Evolutionary conservation across 2,888 invertebrate species (phyloP).

Genomic region (Oxytorus armatus): DNA sequence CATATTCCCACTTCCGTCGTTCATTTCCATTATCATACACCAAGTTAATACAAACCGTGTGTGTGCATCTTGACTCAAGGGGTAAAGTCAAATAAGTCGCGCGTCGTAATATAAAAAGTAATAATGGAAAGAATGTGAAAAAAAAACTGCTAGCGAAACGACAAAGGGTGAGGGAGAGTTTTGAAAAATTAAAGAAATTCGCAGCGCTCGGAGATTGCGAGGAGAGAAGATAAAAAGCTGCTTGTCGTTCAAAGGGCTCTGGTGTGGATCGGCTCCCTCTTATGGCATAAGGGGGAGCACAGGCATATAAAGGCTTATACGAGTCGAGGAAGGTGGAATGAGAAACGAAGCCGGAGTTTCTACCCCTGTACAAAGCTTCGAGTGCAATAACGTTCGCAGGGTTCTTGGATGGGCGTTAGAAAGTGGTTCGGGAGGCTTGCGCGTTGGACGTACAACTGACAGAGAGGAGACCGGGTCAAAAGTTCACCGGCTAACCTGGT

Average conservation of each 20-base stretch:
- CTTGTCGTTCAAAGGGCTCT: constrained; percentile 50
- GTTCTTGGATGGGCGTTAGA: constrained; percentile 61
- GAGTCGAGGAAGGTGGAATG: constrained; percentile 12
- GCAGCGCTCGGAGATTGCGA: constrained; percentile 35
- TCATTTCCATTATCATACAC: too few species aligned
- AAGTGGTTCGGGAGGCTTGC: constrained; percentile 60
- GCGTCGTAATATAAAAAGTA: neutral
- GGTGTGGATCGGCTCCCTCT: neutral
- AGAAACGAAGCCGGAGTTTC: constrained; percentile 23
- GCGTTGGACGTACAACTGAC: constrained; percentile 25
- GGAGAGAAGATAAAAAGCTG: constrained; percentile 38
- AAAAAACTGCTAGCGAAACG: neutral
- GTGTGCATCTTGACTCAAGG: too few species aligned
- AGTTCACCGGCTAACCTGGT: constrained; percentile 73
- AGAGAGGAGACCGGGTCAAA: constrained; percentile 71
- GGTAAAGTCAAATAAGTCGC: too few species aligned
- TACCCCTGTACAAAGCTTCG: constrained; percentile 22
- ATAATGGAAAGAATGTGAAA: neutral
- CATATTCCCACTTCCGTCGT: too few species aligned
- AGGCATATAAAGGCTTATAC: neutral
- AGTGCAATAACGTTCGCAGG: constrained; percentile 53
- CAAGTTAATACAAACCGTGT: too few species aligned
- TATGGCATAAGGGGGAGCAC: neutral
- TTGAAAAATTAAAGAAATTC: constrained; percentile 53
- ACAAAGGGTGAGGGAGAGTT: neutral